phyloP scores from a whole-genome alignment of 2,888 invertebrate genomes.

The Spodoptera littoralis region DNA sequence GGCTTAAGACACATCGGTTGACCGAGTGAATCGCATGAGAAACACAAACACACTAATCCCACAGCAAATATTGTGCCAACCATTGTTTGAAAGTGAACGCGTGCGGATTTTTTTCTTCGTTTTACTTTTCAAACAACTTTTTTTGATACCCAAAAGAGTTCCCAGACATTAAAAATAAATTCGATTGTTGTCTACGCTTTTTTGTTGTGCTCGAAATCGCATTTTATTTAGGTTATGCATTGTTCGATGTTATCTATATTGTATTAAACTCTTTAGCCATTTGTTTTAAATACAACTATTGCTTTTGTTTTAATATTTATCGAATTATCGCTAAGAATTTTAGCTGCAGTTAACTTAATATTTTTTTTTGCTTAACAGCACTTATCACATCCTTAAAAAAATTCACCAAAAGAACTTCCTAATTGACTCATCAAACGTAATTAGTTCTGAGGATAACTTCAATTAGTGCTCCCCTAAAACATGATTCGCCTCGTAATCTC shows the following conservation, averaged over 20 bases:
- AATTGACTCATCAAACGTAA: constrained; percentile 15
- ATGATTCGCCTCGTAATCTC: constrained; percentile 46
- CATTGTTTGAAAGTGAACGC: constrained; percentile 79
- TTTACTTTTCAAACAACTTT: constrained; percentile 61
- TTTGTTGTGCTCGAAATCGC: constrained; percentile 31
- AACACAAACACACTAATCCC: constrained; percentile 82
- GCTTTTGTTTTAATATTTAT: constrained; percentile 12
- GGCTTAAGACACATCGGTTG: constrained; percentile 41
- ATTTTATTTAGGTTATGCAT: constrained; percentile 35
- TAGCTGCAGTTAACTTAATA: too few relatives aligned
- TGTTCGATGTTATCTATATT: constrained; percentile 48
- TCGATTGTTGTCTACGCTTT: constrained; percentile 58
- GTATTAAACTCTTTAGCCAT: constrained; percentile 33
- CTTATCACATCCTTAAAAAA: background rate
- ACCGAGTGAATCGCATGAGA: constrained; percentile 72
- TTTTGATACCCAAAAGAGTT: constrained; percentile 58
- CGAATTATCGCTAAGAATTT: too few relatives aligned
- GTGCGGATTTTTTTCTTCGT: constrained; percentile 64
- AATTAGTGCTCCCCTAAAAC: constrained; percentile 38
- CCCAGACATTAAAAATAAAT: constrained; percentile 60
- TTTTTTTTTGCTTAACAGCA: too few relatives aligned
- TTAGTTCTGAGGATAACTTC: constrained; percentile 17
- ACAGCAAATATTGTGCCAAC: constrained; percentile 72
- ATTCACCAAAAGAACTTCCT: background rate
- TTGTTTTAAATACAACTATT: constrained; percentile 19